Percentiles rank a stretch among this genome's conserved stretches.
These are phyloP conservation scores for Asobara japonica DNA, from an alignment of 1,140 invertebrate genomes.

Conservation along the genomic window DNA sequence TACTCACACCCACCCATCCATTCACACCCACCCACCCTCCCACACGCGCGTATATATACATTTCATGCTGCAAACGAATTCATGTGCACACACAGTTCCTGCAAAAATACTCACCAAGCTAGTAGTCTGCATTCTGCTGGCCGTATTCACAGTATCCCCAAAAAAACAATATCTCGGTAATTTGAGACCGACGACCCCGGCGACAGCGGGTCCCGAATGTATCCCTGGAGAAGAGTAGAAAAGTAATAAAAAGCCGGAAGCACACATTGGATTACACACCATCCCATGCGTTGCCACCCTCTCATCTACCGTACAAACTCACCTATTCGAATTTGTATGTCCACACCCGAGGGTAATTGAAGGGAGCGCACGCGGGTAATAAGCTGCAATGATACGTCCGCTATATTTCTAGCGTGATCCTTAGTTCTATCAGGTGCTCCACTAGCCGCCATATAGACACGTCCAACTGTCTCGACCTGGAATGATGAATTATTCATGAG, in stretches of 20 bases:
- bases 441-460: constrained; percentile 88
- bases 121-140: constrained; percentile 86
- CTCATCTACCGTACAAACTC: constrained; percentile 28
- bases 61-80: too few species aligned
- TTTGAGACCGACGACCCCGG: constrained; percentile 83
- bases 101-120: constrained; percentile 69
- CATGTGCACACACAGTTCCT: too few species aligned
- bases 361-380: constrained; percentile 70
- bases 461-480: constrained; percentile 87
- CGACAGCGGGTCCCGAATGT: constrained; percentile 81
- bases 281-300: neutral
- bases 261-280: neutral
- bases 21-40: too few species aligned
- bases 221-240: constrained; percentile 64
- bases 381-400: constrained; percentile 77
- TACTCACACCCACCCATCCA: too few species aligned
- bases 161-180: constrained; percentile 83
- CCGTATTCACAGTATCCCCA: constrained; percentile 89
- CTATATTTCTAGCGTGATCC: constrained; percentile 82
- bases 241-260: neutral
- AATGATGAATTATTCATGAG: constrained; percentile 29
- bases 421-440: constrained; percentile 82
- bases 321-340: constrained; percentile 74
- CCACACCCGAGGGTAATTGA: constrained; percentile 66
- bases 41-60: too few species aligned